Evolutionary conservation across 2,113 vertebrate species (phyloP), one percentile per base, ranked within the genome.

Genomic region (Tenebrosternarchus preto): DNA sequence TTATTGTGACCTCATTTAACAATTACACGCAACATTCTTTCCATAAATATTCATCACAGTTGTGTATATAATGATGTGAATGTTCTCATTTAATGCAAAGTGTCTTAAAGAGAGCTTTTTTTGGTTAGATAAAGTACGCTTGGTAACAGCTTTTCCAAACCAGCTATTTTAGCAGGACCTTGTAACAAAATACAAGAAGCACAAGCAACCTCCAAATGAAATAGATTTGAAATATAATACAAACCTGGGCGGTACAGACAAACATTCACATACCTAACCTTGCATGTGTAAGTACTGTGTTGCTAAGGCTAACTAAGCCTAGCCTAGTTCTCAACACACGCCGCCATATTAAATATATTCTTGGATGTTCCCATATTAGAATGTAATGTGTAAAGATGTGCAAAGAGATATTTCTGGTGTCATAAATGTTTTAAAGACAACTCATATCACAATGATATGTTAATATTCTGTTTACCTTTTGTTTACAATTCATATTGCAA

Each of bases 11-110:
- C 68, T 71, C n/a, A 72, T 81, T 73, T 20, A 72, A 66, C 43
- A 60, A 68, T n/a, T n/a, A 67, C 57, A 53, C 0, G 36, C 75
- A 66, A 27, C 50, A 66, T 4, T 59, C 43, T 82, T 84, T 82
- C 76, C 55, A 82, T 82, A 80, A 88, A 88, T 83, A 83, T 78
- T 63, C 68, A 76, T 64, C 64, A 63, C n/a, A 33, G 29, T 64
- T 59, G 43, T 82, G 84, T 77, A 82, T 82, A 25, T 76, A 61
- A 27, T 82, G 33, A 56, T 82, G 69, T 73, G 22, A 69, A 60
- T 66, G 29, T 78, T 85, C 86, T 80, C 3, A 82, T 84, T 67
- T 56, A 69, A 17, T 76, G 59, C 66, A 60, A 53, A 36, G 22
- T 31, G 4, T 72, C 27, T 39, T 63, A 19, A 83, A 61, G 16